Base-by-base conservation (phyloP, 1,140 invertebrate genomes). In the Drosophila ogumai region DNA sequence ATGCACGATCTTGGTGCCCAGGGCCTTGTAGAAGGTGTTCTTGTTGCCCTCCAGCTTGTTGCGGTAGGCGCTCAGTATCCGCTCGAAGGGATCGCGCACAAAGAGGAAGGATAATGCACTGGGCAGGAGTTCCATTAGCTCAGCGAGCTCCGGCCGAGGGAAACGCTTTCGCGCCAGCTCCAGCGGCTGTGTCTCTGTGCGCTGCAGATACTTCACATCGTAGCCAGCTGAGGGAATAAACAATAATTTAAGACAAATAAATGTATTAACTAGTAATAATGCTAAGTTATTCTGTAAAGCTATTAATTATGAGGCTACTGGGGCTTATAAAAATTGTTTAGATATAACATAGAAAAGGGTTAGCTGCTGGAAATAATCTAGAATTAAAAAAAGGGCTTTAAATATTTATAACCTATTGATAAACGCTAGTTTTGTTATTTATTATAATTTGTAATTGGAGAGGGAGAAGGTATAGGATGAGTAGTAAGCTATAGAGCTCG, bases 51-150 rank as follows among this genome's bases (percentile, higher is more conserved):
- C 95, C 59, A 99, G 94, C 93, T 99, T 99, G 92, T 98, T 98
- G 68, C 96, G 94, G 92, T 97, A 99, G 12, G 98, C 97, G 3
- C 97, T 98, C 17, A 99, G 91, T 3, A 99, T 93, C 61, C 98
- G 94, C 90, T 99, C 98, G 73, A 99, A 96, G 0, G 98, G 98
- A 93, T 99, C 97, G 22, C 98, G 94, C 0, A 98, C 98, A 71
- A 98, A 96, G 22, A 98, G 93, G 60, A 98, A 95, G 58, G 96
- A 96, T 54, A 96, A 91, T 0, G 94, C 93, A 5, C 93, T 93
- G 0, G 94, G 93, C 28, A 95, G 91, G 19, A 93, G 93, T 5
- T 94, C 91, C 40, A 94, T 91, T n/a, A 95, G 79, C 77, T 95
- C 94, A 6, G 93, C 87, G 9, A 94, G 86, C 36, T 93, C 93